Evolutionary conservation across 2,113 vertebrate genomes (phyloP), one percentile per base, ranked within the genome.

Genomic region (Ailurus styani): DNA sequence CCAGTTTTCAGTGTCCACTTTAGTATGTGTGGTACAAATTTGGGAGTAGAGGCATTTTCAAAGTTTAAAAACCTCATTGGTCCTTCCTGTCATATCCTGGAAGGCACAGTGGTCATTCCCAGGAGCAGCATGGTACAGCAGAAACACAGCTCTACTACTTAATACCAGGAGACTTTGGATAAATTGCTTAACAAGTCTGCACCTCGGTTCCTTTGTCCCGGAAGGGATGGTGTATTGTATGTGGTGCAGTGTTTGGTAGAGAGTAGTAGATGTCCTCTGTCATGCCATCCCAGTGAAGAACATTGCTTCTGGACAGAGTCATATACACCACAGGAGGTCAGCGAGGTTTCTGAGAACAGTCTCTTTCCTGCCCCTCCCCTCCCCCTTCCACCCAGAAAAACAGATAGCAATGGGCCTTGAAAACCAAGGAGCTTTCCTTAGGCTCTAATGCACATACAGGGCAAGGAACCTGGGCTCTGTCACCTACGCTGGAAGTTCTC

Each of bases 241-340:
- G 42, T 3, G 3, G 34, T 5, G 13, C 18, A 64, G 55, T 0
- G 0, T 62, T 68, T 29, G 7, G 37, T 17, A 14, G 47, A 66
- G 34, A 29, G 21, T 0, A 23, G 37, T 9, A 13, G 64, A 3
- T 47, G 6, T 40, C 20, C 2, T 14, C 4, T 2, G 0, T 47
- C 73, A 47, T 17, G 4, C 64, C 78, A 23, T 23, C 40, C 77
- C 29, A 1, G n/a, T 9, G 50, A 50, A 47, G 52, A 72, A 15
- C 21, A 6, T 21, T 10, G 55, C 78, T 70, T 5, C 50, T 62
- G 86, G 66, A 14, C 86, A 50, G 57, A 75, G 25, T 40, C n/a
- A 7, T 17, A 50, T 25, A 15, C 42, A 50, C 57, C 37, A 18
- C 10, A n/a, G 64, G 42, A 40, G 29, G 12, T 52, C 0, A 0